Conservation (phyloP, 2,797 vertebrate species). For the Pangasius djambal region DNA sequence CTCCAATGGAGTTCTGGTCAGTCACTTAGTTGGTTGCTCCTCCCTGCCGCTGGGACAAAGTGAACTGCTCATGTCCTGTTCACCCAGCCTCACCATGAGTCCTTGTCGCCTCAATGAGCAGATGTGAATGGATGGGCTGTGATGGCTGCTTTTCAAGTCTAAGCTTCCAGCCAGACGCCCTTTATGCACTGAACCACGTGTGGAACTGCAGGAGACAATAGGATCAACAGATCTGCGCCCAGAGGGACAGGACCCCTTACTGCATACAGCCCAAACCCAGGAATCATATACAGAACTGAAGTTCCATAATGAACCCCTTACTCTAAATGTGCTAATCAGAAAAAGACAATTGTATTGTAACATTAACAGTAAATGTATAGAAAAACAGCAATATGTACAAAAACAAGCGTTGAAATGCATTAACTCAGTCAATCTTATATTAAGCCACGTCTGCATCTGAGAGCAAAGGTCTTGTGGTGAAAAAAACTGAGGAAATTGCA, state of each 20-base stretch:
- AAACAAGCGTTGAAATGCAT: not conserved
- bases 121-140: slow-evolving; percentile 94
- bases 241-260: slow-evolving; percentile 39
- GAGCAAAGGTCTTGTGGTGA: slow-evolving; percentile 4
- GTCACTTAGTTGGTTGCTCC: slow-evolving; percentile 76
- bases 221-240: slow-evolving; percentile 77
- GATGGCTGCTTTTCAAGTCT: slow-evolving; percentile 92
- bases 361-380: not conserved
- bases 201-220: slow-evolving; percentile 88
- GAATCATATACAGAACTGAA: slow-evolving; percentile 32
- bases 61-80: slow-evolving; percentile 86
- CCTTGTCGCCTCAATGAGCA: slow-evolving; percentile 95
- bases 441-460: not conserved
- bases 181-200: slow-evolving; percentile 91
- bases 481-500: slow-evolving; percentile 39
- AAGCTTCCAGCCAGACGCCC: slow-evolving; percentile 95
- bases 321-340: not conserved
- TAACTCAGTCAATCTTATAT: not conserved
- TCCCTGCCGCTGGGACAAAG: slow-evolving; percentile 82
- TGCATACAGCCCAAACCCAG: slow-evolving; percentile 26
- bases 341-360: not conserved
- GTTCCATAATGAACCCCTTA: not conserved
- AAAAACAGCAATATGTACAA: not conserved
- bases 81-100: slow-evolving; percentile 90
- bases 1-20: slow-evolving; percentile 78